Evolutionary conservation across 2,113 vertebrate species (phyloP).

Genomic region (Hiodon tergisus): DNA sequence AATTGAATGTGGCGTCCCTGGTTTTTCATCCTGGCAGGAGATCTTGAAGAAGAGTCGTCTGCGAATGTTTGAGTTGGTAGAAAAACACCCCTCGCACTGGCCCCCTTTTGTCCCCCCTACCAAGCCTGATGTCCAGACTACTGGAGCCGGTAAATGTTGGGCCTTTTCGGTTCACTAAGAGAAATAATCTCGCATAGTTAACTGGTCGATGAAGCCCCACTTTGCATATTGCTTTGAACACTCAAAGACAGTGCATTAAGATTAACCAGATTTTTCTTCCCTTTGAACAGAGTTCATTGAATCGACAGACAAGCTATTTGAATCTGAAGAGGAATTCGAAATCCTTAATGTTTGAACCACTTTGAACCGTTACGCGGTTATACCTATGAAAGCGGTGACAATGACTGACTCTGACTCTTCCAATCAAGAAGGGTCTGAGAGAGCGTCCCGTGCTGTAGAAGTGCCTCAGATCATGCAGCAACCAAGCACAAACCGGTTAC

Average conservation of each 20-base stretch:
- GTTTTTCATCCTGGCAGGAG: conserved; percentile 55
- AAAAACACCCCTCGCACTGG: conserved; percentile 80
- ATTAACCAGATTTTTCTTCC: not conserved
- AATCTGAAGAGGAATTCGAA: conserved; percentile 84
- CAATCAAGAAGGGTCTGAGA: not conserved
- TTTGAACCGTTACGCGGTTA: not conserved
- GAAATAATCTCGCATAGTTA: not conserved
- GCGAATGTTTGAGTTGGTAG: conserved; percentile 81
- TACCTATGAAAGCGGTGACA: not conserved
- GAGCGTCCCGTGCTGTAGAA: conserved; percentile 25
- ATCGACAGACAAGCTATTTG: conserved; percentile 77
- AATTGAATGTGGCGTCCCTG: not conserved
- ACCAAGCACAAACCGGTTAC: conserved; percentile 34
- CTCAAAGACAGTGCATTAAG: not conserved
- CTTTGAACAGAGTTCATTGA: conserved; percentile 74
- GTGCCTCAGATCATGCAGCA: conserved; percentile 42
- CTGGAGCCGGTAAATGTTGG: conserved; percentile 69
- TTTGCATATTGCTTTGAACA: not conserved
- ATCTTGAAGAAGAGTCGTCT: conserved; percentile 72
- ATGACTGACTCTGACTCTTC: not conserved
- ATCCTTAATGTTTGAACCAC: conserved; percentile 71
- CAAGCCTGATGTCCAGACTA: conserved; percentile 80
- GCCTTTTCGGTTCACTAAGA: not conserved
- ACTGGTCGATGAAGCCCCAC: conserved; percentile 8
- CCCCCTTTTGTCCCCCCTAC: conserved; percentile 77